A percentile compares a stretch with the other conserved stretches of the same genome.
Conservation (phyloP, 30 jellyfish, hydroid and myxozoan genomes). For the Morbakka virulenta region DNA sequence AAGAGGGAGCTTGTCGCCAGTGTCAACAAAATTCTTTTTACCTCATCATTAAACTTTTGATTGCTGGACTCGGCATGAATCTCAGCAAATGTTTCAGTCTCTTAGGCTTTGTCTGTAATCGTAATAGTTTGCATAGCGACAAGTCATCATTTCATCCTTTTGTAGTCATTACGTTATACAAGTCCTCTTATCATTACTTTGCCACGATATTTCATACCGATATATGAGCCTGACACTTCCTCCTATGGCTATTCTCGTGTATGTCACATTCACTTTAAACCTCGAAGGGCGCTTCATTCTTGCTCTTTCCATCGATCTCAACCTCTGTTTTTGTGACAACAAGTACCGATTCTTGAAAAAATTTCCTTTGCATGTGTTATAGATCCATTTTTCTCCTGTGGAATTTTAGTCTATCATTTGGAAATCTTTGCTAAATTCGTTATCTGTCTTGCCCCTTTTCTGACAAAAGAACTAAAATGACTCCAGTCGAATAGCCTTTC, state of each 20-base stretch:
- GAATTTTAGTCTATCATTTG: background rate
- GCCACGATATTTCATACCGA: constrained; percentile 34
- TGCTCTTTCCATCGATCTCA: constrained; percentile 14
- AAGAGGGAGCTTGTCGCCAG: no score
- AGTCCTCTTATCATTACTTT: constrained; percentile 15
- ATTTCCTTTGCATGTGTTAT: constrained; percentile 20
- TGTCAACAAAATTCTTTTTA: constrained; percentile 24
- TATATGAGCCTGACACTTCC: constrained; percentile 28
- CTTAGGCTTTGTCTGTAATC: constrained; percentile 16
- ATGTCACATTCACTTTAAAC: constrained; percentile 8
- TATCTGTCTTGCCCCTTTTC: constrained; percentile 8
- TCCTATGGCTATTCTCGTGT: constrained; percentile 18
- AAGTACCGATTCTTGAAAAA: constrained; percentile 37
- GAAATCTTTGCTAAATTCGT: constrained; percentile 15
- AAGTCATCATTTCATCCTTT: constrained; percentile 3
- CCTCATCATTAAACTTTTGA: constrained; percentile 11
- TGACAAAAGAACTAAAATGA: constrained; percentile 2
- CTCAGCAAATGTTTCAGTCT: constrained; percentile 5
- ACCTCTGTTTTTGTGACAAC: constrained; percentile 35
- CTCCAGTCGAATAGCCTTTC: constrained; percentile 35
- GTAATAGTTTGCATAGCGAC: constrained; percentile 15
- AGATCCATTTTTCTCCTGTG: background rate
- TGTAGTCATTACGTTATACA: constrained; percentile 31
- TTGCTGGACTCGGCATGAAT: constrained; percentile 12
- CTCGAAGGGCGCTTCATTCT: constrained; percentile 10